Evolutionary conservation across 2,797 vertebrate species (phyloP).

Genomic region (Simalia tracyae): DNA sequence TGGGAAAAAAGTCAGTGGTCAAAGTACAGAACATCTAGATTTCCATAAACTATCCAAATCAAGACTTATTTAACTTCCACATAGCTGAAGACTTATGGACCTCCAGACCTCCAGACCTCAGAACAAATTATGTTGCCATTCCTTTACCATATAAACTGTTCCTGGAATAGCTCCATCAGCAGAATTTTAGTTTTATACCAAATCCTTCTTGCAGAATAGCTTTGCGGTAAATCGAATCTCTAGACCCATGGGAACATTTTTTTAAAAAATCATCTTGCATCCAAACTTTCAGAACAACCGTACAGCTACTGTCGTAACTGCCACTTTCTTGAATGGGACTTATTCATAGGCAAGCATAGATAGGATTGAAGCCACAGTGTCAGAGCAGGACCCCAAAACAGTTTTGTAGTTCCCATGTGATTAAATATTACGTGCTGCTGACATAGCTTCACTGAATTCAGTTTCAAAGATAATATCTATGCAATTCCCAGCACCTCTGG

Average conservation of each 20-base stretch:
- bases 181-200: conserved; percentile 2
- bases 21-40: not conserved
- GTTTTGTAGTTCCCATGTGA: conserved; percentile 1
- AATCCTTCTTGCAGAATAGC: not conserved
- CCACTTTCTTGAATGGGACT: not conserved
- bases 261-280: not conserved
- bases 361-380: not conserved
- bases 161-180: not conserved
- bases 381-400: not conserved
- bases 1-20: not conserved
- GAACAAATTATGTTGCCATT: not conserved
- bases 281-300: not conserved
- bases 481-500: conserved; percentile 3
- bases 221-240: not conserved
- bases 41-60: not conserved
- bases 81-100: not conserved
- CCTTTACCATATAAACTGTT: not conserved
- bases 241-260: not conserved
- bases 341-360: not conserved
- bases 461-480: conserved; percentile 25
- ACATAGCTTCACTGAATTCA: conserved; percentile 18
- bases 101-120: not conserved
- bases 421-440: conserved; percentile 13
- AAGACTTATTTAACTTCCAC: not conserved
- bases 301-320: not conserved